Evolutionary conservation across 2,888 invertebrate species (phyloP).

Genomic region (Colostygia pectinataria): DNA sequence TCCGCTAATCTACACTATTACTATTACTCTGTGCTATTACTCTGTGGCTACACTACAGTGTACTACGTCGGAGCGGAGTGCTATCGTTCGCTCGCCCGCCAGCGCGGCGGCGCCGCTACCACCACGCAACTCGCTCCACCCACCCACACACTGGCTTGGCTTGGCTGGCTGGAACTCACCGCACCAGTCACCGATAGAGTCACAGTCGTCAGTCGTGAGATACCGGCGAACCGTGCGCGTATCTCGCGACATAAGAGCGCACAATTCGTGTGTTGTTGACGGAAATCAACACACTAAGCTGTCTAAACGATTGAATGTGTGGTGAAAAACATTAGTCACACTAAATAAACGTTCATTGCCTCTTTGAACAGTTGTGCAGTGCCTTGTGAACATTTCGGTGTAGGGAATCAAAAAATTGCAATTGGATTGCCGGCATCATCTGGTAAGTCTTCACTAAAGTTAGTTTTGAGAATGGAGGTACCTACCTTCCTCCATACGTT

Average conservation of each 20-base stretch:
- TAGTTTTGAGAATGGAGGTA: background rate
- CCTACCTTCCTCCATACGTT: too few relatives aligned
- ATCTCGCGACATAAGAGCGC: constrained; percentile 2
- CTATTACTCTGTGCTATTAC: too few relatives aligned
- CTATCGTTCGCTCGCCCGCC: too few relatives aligned
- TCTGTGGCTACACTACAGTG: too few relatives aligned
- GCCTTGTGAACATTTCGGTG: constrained; percentile 11
- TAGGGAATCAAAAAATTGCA: constrained; percentile 1
- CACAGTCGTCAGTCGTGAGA: constrained; percentile 12
- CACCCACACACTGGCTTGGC: too few relatives aligned
- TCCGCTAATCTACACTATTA: too few relatives aligned
- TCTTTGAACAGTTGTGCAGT: background rate
- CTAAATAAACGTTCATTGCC: background rate
- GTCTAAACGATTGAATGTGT: constrained; percentile 3
- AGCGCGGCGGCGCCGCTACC: too few relatives aligned
- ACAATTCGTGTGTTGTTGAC: constrained; percentile 17
- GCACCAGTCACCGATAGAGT: too few relatives aligned
- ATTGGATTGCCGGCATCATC: constrained; percentile 18
- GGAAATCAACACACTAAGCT: constrained; percentile 15
- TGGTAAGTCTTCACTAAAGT: constrained; percentile 8
- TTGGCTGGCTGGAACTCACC: too few relatives aligned
- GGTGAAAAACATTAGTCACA: constrained; percentile 13
- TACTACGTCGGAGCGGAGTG: too few relatives aligned
- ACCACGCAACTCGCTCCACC: too few relatives aligned
- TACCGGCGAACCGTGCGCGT: constrained; percentile 15